phyloP scores from a whole-genome alignment of 2,888 invertebrate species.

The Apantesis nais region DNA sequence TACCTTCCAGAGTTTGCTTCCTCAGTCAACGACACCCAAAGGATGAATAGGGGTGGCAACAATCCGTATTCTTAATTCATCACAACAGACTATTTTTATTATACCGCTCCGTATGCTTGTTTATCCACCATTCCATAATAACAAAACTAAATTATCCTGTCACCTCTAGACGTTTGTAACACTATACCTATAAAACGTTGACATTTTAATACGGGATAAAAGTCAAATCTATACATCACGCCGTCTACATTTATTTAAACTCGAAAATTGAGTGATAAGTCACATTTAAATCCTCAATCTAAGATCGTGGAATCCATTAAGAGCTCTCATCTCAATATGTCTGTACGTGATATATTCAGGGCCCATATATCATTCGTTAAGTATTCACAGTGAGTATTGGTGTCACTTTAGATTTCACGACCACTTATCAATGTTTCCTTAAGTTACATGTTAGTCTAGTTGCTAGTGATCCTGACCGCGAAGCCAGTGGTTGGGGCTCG shows the following conservation, averaged over 20 bases:
- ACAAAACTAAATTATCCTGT: no score
- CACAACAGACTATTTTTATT: no score
- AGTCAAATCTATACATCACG: neutral
- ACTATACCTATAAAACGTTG: neutral
- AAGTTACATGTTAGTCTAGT: neutral
- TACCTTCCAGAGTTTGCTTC: no score
- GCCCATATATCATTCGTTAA: slow-evolving; percentile 43
- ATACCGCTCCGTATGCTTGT: no score
- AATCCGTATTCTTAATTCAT: no score
- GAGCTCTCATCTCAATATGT: slow-evolving; percentile 17
- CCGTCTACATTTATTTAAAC: neutral
- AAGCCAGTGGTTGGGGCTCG: no score
- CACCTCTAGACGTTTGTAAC: neutral
- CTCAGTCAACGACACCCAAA: no score
- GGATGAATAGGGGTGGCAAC: no score
- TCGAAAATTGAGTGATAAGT: slow-evolving; percentile 2
- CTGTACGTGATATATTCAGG: slow-evolving; percentile 20
- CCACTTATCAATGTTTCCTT: slow-evolving; percentile 30
- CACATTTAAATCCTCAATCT: slow-evolving; percentile 15
- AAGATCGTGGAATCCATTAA: slow-evolving; percentile 22
- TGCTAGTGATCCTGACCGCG: no score
- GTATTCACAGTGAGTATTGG: slow-evolving; percentile 29
- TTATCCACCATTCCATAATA: no score
- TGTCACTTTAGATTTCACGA: slow-evolving; percentile 33
- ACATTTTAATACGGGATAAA: neutral